Evolutionary conservation across 2,797 vertebrate species (phyloP), one percentile per base, ranked within the genome.

Genomic region (Ctenochaetus hawaiiensis): DNA sequence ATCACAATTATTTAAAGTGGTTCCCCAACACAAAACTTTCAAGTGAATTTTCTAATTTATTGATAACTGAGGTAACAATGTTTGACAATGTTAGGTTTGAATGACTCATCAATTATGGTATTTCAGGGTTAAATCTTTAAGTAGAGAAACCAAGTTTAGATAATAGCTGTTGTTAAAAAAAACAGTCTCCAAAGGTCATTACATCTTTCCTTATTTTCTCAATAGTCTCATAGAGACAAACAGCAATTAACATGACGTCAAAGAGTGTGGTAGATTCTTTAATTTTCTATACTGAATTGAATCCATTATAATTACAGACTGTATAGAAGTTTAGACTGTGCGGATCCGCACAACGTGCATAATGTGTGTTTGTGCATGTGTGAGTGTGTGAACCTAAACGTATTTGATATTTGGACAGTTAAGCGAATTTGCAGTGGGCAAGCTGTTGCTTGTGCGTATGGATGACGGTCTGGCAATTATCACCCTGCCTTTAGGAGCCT

Each of bases 401-500:
- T 75, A 84, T 84, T 81, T 8, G 23, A 88, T 95, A 97, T 96
- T 93, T 95, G 95, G 95, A 93, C 95, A 96, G 95, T 96, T 97
- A 96, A 96, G 95, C 94, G 93, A 96, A 96, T 97, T 97, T 97
- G 94, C 92, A 89, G 92, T 83, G 90, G 96, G 94, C 98, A 97
- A 96, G 98, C 95, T 90, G 87, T 90, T 95, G 94, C 98, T 94
- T 92, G 97, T 89, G 93, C 78, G 65, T 92, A 86, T 91, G 95
- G 95, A 97, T 96, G 97, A 96, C 96, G 95, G 96, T 96, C 95
- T 95, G 94, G 86, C 97, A 98, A 99, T 99, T 99, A 99, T 97
- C 97, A 97, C 97, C 94, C 93, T 91, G 92, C 87, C 76, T 71
- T 90, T 76, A 80, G 1, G 87, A 94, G 95, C 96, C 92, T 97